Evolutionary conservation across 2,113 vertebrate species (phyloP), one percentile per base, ranked within the genome.

Genomic region (Vanacampus margaritifer): DNA sequence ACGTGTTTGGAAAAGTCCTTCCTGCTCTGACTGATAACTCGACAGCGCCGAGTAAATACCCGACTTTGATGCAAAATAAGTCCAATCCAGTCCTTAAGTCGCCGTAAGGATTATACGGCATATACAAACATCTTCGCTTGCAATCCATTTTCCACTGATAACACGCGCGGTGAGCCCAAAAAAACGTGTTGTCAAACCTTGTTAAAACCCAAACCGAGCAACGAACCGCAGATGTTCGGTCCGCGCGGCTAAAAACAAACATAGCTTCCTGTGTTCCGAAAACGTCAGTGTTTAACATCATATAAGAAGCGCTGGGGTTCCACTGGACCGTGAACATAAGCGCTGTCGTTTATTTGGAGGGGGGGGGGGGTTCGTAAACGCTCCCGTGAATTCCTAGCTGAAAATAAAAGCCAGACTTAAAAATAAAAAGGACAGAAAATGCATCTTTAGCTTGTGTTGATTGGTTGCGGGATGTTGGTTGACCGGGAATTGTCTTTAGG

Each of bases 11-110:
- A 82, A 74, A 79, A 71, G 51, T 74, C 71, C 78, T 80, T 88
- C 82, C 79, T 88, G 85, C 71, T 65, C 67, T 21, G 75, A 62
- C 83, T 84, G 87, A 87, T 87, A 83, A 85, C 79, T 72, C 72
- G 70, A 76, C 45, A 0, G 56, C 37, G 68, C 65, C 48, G 26
- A 76, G 74, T 80, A 86, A 85, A 88, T 73, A 78, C 54, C 74
- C 13, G 23, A 62, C 6, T 26, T n/a, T 23, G 37, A 43, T 43
- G 39, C 60, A 24, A 23, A 16, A n/a, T 39, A 23, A 60, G 36
- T 60, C 2, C 28, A 12, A 37, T 60, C 51, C 51, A 26, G 2
- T n/a, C 36, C 35, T 13, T n/a, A 60, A 60, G 11, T 3, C 57
- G 54, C 5, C 14, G 54, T 10, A 51, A n/a, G 32, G 17, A 35